Base-by-base conservation (phyloP, 2,113 vertebrate genomes). In the Percopsis transmontana region DNA sequence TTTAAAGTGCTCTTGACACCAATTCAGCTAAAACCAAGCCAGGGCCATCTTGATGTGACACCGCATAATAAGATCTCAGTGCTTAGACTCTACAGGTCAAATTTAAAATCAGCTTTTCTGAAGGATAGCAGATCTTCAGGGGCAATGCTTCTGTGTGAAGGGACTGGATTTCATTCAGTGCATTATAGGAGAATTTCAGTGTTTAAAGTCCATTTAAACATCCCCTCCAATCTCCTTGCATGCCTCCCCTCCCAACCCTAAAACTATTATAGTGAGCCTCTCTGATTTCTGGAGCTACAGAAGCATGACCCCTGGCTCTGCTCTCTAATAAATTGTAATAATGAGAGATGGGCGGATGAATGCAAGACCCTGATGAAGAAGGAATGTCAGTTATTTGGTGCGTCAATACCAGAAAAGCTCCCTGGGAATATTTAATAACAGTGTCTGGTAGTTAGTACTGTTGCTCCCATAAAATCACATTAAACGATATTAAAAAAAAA, bases 341-440 rank as follows among this genome's bases (percentile, higher is more conserved):
- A 66, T 0, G 0, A 69, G 67, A 68, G 50, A 79, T 24, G 55
- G 53, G 48, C 64, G 60, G 72, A 77, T 66, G 76, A 74, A 76
- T 42, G 70, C 66, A 68, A 82, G 62, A 65, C 67, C 58, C 69
- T 61, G 38, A 72, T 47, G 61, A 70, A 51, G 69, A 54, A 82
- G 79, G 86, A 88, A 88, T 88, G 86, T 77, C 58, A 84, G 81
- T 83, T 84, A 87, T 91, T 90, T 90, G 89, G 85, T 86, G 72
- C 70, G 72, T 60, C 72, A 72, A 80, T 72, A 79, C 76, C 39
- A 72, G 82, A 83, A 69, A 84, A 80, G 48, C 62, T 82, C 74
- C 75, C 62, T 58, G 62, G 55, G 60, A 76, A 24, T 53, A 71
- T 80, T 80, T 79, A 75, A 79, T 67, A 67, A 75, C 62, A 2